phyloP scores from a whole-genome alignment of 2,888 invertebrate species.

The Tubulanus polymorphus region DNA sequence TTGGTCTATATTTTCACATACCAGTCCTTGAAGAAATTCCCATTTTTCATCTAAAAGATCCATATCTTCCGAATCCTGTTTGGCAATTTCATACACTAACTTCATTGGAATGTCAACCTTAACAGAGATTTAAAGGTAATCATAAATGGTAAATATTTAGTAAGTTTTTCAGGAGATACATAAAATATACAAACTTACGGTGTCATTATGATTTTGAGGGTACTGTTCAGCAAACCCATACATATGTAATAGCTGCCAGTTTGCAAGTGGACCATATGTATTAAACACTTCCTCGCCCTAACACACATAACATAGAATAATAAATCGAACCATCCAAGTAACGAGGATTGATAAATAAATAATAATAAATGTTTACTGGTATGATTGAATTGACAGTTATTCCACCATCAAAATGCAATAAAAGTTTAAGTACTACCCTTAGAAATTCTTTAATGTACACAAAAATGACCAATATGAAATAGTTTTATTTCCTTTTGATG shows the following conservation, averaged over 20 bases:
- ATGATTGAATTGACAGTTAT: too few species aligned
- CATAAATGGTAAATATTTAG: neutral
- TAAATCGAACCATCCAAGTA: neutral
- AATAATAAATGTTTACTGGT: neutral
- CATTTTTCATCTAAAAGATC: conserved; percentile 26
- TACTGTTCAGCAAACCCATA: conserved; percentile 50
- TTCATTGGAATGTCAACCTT: conserved; percentile 35
- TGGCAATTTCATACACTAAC: conserved; percentile 24
- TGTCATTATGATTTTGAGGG: conserved; percentile 45
- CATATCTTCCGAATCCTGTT: conserved; percentile 17
- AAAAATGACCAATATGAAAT: too few species aligned
- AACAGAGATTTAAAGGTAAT: neutral
- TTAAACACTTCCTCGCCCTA: conserved; percentile 52
- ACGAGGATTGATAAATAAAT: neutral
- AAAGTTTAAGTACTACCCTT: neutral
- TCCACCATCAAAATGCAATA: neutral
- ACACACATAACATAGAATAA: neutral
- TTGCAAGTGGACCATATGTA: conserved; percentile 50
- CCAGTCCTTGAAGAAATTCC: conserved; percentile 25
- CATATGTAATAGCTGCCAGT: conserved; percentile 50
- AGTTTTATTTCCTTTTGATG: too few species aligned
- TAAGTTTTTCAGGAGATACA: neutral
- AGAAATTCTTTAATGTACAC: neutral
- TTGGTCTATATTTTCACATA: too few species aligned
- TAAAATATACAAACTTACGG: conserved; percentile 28